These are phyloP conservation scores for Hafferia zeledoni DNA, from an alignment of 2,797 vertebrate species.

Conservation along the genomic window DNA sequence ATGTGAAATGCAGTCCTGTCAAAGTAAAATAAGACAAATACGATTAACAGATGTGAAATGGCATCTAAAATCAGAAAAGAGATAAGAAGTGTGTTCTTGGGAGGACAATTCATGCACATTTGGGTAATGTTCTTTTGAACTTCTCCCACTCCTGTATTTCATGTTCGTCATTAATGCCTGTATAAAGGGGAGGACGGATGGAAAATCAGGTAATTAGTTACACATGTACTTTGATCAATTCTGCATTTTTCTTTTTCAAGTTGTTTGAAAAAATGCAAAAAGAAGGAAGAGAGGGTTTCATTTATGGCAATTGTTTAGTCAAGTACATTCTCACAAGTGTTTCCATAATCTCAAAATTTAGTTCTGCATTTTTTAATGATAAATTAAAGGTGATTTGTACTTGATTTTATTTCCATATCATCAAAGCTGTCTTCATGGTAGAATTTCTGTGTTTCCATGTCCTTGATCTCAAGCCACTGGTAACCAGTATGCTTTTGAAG, in stretches of 20 bases:
- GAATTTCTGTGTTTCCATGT: background rate
- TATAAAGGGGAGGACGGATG: background rate
- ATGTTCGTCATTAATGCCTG: background rate
- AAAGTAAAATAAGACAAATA: background rate
- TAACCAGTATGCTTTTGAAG: background rate
- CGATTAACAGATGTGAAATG: slow-evolving; percentile 13
- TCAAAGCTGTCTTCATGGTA: background rate
- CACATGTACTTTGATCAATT: slow-evolving; percentile 46
- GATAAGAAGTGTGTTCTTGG: background rate
- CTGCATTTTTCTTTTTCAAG: slow-evolving; percentile 29
- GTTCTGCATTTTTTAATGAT: background rate
- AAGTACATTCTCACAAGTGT: background rate
- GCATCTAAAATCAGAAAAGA: background rate
- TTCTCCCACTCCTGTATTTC: background rate
- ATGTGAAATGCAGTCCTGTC: background rate
- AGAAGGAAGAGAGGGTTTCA: background rate
- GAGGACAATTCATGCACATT: background rate
- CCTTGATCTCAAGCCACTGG: background rate
- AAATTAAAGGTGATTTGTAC: background rate
- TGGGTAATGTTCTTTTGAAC: slow-evolving; percentile 55
- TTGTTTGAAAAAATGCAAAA: background rate
- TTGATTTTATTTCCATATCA: background rate
- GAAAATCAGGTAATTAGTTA: slow-evolving; percentile 53
- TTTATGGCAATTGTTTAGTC: background rate
- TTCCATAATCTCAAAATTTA: background rate